Conservation (phyloP, 2,113 vertebrate species). For the Collichthys lucidus region DNA sequence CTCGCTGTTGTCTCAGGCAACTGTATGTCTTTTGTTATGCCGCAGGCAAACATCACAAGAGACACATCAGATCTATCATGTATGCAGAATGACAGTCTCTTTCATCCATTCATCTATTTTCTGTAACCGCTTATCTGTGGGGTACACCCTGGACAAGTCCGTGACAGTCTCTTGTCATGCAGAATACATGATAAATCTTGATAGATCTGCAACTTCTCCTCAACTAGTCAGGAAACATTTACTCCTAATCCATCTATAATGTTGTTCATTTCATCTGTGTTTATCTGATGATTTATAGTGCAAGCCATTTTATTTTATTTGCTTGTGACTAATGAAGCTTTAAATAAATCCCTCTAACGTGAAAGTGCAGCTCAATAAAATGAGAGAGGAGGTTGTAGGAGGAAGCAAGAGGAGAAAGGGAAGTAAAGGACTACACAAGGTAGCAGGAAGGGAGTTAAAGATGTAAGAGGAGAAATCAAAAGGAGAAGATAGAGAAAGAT, state of each 20-base stretch:
- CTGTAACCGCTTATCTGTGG: no score
- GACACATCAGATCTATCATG: conserved; percentile 8
- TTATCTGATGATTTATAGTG: neutral
- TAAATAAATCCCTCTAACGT: conserved; percentile 1
- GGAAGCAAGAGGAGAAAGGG: neutral
- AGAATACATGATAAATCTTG: no score
- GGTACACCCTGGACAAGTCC: no score
- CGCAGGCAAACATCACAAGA: conserved; percentile 9
- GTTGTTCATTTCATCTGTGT: neutral
- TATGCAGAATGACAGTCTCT: conserved; percentile 1
- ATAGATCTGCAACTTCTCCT: neutral
- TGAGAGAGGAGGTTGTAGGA: neutral
- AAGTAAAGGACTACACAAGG: neutral
- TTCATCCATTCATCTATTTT: no score
- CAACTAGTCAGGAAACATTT: neutral
- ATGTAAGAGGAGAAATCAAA: conserved; percentile 18
- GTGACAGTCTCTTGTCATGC: no score
- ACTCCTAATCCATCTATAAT: neutral
- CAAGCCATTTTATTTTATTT: neutral
- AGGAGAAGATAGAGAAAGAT: neutral
- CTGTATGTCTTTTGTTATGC: no score
- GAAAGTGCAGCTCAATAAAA: neutral
- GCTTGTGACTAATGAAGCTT: neutral
- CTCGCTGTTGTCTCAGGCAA: neutral
- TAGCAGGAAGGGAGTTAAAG: neutral